phyloP scores from a whole-genome alignment of 2,888 invertebrate species.

The Xestia c-nigrum region DNA sequence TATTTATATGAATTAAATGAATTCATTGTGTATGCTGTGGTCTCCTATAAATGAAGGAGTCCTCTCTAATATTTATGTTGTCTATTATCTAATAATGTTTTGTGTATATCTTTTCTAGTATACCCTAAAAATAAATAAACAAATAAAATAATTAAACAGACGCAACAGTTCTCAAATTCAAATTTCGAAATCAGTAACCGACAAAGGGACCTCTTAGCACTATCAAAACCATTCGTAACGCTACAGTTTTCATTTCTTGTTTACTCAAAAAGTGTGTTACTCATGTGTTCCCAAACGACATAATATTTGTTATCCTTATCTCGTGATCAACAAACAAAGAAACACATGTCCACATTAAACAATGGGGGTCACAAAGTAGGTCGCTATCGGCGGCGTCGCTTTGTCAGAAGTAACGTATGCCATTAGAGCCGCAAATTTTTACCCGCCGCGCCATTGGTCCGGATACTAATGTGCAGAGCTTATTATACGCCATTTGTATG shows the following conservation, averaged over 20 bases:
- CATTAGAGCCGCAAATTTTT: slow-evolving; percentile 68
- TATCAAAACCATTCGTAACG: not conserved
- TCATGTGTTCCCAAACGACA: not conserved
- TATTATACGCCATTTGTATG: slow-evolving; percentile 65
- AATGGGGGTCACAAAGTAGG: slow-evolving; percentile 39
- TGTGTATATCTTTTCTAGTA: too few relatives aligned
- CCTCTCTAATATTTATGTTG: too few relatives aligned
- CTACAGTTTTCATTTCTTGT: not conserved
- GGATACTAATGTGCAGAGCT: slow-evolving; percentile 68
- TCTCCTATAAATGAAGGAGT: too few relatives aligned
- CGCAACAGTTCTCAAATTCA: too few relatives aligned
- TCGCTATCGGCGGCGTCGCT: slow-evolving; percentile 40
- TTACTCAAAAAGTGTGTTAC: not conserved
- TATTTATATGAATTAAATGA: too few relatives aligned
- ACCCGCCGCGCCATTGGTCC: slow-evolving; percentile 55
- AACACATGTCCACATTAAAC: slow-evolving; percentile 30
- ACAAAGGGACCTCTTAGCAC: not conserved
- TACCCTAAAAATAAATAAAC: too few relatives aligned
- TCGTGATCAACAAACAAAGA: slow-evolving; percentile 37
- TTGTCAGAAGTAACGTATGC: slow-evolving; percentile 45
- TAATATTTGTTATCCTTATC: slow-evolving; percentile 7
- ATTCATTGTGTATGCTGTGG: too few relatives aligned
- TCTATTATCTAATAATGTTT: too few relatives aligned
- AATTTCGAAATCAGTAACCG: not conserved
- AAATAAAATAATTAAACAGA: too few relatives aligned